Percentiles rank a stretch among this genome's conserved stretches.
phyloP scores from a whole-genome alignment of 2,888 invertebrate genomes.

The Lasioglossum figueresi region DNA sequence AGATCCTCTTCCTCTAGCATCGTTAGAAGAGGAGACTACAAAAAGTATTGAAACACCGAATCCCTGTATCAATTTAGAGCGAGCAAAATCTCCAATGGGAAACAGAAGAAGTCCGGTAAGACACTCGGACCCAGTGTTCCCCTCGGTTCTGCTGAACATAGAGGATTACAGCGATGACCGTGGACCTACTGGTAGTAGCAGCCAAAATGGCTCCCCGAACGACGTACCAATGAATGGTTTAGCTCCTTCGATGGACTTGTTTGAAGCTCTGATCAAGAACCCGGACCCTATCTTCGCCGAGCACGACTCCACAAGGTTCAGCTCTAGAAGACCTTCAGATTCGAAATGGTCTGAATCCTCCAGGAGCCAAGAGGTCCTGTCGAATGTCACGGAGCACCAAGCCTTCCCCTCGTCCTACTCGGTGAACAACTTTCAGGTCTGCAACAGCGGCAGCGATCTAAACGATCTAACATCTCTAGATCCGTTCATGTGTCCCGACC shows the following conservation, averaged over 20 bases:
- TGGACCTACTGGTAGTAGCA: conserved; percentile 19
- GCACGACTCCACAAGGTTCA: conserved; percentile 79
- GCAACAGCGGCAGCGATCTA: conserved; percentile 79
- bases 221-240: conserved; percentile 15
- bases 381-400: conserved; percentile 74
- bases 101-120: conserved; percentile 70
- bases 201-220: conserved; percentile 14
- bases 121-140: conserved; percentile 77
- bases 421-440: conserved; percentile 79
- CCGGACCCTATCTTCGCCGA: conserved; percentile 76
- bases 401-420: conserved; percentile 80
- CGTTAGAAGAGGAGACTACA: conserved; percentile 67
- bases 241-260: conserved; percentile 60
- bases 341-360: conserved; percentile 82
- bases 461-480: conserved; percentile 79
- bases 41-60: conserved; percentile 44
- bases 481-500: conserved; percentile 80
- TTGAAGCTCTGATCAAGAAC: conserved; percentile 70
- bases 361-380: conserved; percentile 79
- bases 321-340: conserved; percentile 80
- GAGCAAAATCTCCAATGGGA: conserved; percentile 33
- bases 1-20: conserved; percentile 74
- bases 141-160: conserved; percentile 77
- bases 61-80: conserved; percentile 33
- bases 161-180: conserved; percentile 72